Percentiles rank a stretch among this genome's conserved stretches.
Evolutionary conservation across 1,140 invertebrate species (phyloP).

Genomic region (Micrasema longulum): DNA sequence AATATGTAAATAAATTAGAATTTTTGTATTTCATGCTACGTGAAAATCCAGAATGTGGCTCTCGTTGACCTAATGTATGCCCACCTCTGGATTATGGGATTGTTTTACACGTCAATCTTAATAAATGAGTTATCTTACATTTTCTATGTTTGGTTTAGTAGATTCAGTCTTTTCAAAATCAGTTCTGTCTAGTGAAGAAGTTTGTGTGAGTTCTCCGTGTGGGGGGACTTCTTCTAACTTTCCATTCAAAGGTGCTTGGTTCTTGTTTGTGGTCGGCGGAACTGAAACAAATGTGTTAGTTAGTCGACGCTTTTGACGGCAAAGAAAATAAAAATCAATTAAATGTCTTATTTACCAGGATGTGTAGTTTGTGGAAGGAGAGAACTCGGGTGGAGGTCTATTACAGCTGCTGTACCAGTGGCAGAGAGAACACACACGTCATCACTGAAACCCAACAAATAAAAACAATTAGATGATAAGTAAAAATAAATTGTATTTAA

Average conservation of each 20-base stretch:
- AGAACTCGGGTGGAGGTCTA: slow-evolving; percentile 59
- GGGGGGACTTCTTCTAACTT: slow-evolving; percentile 13
- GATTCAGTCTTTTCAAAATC: slow-evolving; percentile 52
- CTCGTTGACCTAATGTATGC: too few relatives aligned
- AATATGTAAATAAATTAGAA: too few relatives aligned
- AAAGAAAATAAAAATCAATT: too few relatives aligned
- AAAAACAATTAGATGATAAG: slow-evolving; percentile 26
- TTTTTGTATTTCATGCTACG: too few relatives aligned
- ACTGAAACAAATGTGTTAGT: neutral
- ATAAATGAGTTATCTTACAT: slow-evolving; percentile 40
- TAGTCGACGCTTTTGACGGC: neutral
- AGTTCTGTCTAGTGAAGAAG: slow-evolving; percentile 49
- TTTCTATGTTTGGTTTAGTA: slow-evolving; percentile 41
- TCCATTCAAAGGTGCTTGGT: slow-evolving; percentile 1
- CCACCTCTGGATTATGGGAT: too few relatives aligned
- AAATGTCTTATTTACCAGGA: slow-evolving; percentile 13
- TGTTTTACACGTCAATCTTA: too few relatives aligned
- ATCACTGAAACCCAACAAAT: slow-evolving; percentile 73
- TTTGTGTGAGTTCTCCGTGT: slow-evolving; percentile 48
- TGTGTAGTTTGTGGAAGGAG: slow-evolving; percentile 1
- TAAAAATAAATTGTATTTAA: too few relatives aligned
- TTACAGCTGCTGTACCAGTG: slow-evolving; percentile 91
- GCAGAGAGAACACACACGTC: slow-evolving; percentile 95
- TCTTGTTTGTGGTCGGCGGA: slow-evolving; percentile 10
- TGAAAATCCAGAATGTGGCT: too few relatives aligned